Percentiles rank a stretch among this genome's conserved stretches.
phyloP scores from a whole-genome alignment of 2,888 invertebrate species.

The Amiota mariae region DNA sequence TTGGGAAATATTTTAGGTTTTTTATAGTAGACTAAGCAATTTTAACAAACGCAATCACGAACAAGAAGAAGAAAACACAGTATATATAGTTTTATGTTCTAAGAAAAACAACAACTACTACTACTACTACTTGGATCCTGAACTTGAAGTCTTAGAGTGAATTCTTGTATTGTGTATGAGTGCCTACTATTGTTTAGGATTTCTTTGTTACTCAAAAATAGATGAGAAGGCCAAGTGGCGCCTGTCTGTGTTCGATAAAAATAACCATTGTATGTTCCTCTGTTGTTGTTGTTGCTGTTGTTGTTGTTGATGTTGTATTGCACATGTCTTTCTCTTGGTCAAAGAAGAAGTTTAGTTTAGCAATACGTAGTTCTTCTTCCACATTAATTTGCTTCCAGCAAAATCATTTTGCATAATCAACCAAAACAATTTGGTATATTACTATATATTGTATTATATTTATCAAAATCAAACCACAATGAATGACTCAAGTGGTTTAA shows the following conservation, averaged over 20 bases:
- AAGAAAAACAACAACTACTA: too few relatives aligned
- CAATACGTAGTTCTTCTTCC: too few relatives aligned
- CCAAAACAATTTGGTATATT: background rate
- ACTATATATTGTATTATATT: background rate
- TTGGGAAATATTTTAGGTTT: conserved; percentile 6
- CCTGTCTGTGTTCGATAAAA: conserved; percentile 16
- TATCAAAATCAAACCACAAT: too few relatives aligned
- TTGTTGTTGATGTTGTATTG: background rate
- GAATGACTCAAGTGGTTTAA: too few relatives aligned
- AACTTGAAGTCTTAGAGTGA: background rate
- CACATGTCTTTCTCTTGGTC: background rate
- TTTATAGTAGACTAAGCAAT: background rate
- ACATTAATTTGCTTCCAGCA: too few relatives aligned
- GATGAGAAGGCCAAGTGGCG: background rate
- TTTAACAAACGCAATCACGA: background rate
- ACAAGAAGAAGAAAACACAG: too few relatives aligned
- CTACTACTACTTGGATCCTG: conserved; percentile 4
- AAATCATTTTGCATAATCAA: conserved; percentile 5
- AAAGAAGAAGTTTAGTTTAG: too few relatives aligned
- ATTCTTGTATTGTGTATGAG: background rate
- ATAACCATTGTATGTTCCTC: background rate
- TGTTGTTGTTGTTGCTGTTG: background rate
- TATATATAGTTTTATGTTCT: background rate
- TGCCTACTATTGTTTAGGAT: conserved; percentile 1
- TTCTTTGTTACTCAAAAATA: background rate